Evolutionary conservation across 2,888 invertebrate species (phyloP).

Genomic region (Danaus chrysippus): DNA sequence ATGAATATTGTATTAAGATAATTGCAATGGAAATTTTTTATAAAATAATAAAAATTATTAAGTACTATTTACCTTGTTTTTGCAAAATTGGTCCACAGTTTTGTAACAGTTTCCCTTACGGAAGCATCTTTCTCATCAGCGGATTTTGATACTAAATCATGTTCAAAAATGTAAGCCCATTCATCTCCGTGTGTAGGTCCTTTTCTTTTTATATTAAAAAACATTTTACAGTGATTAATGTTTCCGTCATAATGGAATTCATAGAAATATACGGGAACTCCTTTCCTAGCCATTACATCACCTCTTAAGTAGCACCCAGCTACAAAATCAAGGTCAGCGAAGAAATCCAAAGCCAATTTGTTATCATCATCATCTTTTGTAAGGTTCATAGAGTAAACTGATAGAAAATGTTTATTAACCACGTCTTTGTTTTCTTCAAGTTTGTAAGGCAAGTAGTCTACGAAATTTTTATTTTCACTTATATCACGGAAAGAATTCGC

Average conservation of each 20-base stretch:
- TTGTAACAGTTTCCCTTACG: constrained; percentile 37
- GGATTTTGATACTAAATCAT: constrained; percentile 16
- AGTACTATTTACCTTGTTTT: constrained; percentile 50
- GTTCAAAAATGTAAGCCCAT: constrained; percentile 30
- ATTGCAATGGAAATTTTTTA: too few species aligned
- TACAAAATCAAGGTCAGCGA: constrained; percentile 47
- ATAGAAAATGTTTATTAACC: constrained; percentile 33
- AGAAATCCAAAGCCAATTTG: constrained; percentile 44
- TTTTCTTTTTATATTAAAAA: constrained; percentile 35
- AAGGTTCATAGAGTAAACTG: constrained; percentile 30
- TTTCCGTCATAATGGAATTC: constrained; percentile 49
- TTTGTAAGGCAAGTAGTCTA: constrained; percentile 37
- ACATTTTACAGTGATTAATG: constrained; percentile 38
- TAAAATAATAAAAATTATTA: too few species aligned
- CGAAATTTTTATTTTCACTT: constrained; percentile 39
- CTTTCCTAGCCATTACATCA: constrained; percentile 35
- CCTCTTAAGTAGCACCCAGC: constrained; percentile 44
- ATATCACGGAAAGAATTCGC: constrained; percentile 37
- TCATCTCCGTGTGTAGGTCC: constrained; percentile 51
- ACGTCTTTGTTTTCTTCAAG: constrained; percentile 34
- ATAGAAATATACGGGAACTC: constrained; percentile 44
- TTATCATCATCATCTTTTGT: constrained; percentile 34
- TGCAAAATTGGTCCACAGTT: constrained; percentile 53
- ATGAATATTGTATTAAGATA: background rate
- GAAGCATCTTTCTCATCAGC: constrained; percentile 34